phyloP scores from a whole-genome alignment of 2,113 vertebrate genomes.

The Marmota flaviventris region DNA sequence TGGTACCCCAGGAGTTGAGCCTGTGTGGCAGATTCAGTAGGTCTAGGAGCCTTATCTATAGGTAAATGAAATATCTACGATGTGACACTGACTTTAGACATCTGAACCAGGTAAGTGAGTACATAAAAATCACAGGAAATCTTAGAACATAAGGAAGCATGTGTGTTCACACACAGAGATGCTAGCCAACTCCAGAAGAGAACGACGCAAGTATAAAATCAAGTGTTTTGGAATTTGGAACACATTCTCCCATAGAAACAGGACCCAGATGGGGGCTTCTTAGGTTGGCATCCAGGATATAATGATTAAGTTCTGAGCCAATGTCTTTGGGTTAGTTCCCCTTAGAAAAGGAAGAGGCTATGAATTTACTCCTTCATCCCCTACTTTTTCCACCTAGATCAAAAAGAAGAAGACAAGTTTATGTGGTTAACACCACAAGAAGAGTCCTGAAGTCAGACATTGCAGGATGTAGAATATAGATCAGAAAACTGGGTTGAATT shows the following conservation, averaged over 20 bases:
- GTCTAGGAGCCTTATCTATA: background rate
- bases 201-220: background rate
- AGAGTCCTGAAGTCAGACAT: background rate
- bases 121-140: background rate
- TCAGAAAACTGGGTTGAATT: background rate
- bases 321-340: background rate
- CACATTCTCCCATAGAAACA: background rate
- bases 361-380: background rate
- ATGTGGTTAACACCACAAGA: background rate
- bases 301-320: background rate
- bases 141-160: background rate
- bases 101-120: background rate
- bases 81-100: background rate
- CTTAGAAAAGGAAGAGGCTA: background rate
- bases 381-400: background rate
- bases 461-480: background rate
- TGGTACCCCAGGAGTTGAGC: background rate
- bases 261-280: background rate
- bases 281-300: background rate
- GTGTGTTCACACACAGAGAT: background rate
- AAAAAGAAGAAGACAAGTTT: background rate
- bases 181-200: background rate
- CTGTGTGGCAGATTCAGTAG: background rate
- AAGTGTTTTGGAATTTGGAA: background rate
- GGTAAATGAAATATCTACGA: background rate